Percentiles rank a stretch among this genome's conserved stretches.
Evolutionary conservation across 2,113 vertebrate genomes (phyloP).

Genomic region (Erythrolamprus reginae): DNA sequence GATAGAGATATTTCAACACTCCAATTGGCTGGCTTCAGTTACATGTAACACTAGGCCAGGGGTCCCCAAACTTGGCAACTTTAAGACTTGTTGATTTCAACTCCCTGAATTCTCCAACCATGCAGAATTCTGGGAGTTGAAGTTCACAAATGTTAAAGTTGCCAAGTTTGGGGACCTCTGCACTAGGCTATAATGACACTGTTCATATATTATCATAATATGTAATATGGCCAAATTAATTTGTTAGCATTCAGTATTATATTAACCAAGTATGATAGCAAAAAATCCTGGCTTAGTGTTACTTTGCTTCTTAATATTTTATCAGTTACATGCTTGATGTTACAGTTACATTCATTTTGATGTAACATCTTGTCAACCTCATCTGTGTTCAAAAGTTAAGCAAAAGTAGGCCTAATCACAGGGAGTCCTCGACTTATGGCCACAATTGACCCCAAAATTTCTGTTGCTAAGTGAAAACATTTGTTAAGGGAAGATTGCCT

Average conservation of each 20-base stretch:
- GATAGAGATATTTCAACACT: neutral
- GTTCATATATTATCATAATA: neutral
- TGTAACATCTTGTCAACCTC: neutral
- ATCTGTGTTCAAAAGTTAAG: neutral
- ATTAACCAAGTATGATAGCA: neutral
- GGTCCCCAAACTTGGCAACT: too few relatives aligned
- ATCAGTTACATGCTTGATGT: neutral
- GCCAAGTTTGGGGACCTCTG: too few relatives aligned
- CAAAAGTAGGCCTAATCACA: neutral
- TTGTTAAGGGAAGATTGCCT: neutral
- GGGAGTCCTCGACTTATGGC: neutral
- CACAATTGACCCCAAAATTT: neutral
- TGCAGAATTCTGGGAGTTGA: too few relatives aligned
- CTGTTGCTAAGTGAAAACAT: neutral
- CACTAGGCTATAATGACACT: neutral
- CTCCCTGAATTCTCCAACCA: too few relatives aligned
- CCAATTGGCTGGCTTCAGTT: neutral
- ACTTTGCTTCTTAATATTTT: neutral
- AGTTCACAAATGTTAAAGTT: too few relatives aligned
- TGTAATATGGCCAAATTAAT: neutral
- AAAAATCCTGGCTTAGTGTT: neutral
- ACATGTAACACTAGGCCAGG: neutral
- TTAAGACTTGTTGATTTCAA: too few relatives aligned
- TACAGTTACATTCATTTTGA: neutral
- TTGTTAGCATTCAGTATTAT: neutral